Base-by-base conservation (phyloP, 1,140 invertebrate species). In the Drosophila ficusphila region DNA sequence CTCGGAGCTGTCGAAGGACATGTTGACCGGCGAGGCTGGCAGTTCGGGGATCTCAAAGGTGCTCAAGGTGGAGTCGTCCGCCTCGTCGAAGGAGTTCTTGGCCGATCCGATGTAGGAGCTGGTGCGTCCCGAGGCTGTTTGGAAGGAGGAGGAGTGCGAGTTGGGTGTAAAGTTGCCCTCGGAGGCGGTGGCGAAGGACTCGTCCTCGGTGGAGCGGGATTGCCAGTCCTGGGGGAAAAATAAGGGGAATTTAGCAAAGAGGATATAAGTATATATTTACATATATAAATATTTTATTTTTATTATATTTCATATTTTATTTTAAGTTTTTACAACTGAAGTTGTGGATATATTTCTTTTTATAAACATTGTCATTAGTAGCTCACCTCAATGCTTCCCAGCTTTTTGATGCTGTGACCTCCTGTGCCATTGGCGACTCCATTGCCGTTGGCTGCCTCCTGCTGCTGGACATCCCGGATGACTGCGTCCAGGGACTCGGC, bases 111-210 rank as follows among this genome's bases (percentile, higher is more conserved):
- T 93, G 23, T 92, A 93, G 0, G 93, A 92, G 47, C 92, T 92
- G 5, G 91, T 90, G 31, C 92, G 91, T 47, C 94, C 94, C 64
- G 95, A 95, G 9, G 94, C 95, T 1, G 94, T 94, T 2, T 94
- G 95, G 47, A 94, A 93, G 74, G 94, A 95, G 27, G 94, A 95
- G 12, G 94, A 95, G 5, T 94, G 95, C 62, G 94, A 93, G 18
- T 94, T 93, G 19, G 94, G 93, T 48, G 92, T 94, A 5, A 90
- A 93, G 6, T 94, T 95, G 64, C 94, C 94, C 72, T 95, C 95
- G 1, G 95, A 95, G n/a, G 95, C 94, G 4, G 94, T 95, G 21
- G 93, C 78, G 91, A 94, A 95, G 71, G 95, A 95, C 44, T 95
- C 95, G 48, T 93, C 92, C 51, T 91, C 91, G 3, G 91, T 91